Evolutionary conservation across 2,797 vertebrate species (phyloP).

Genomic region (Myotis pilosus): DNA sequence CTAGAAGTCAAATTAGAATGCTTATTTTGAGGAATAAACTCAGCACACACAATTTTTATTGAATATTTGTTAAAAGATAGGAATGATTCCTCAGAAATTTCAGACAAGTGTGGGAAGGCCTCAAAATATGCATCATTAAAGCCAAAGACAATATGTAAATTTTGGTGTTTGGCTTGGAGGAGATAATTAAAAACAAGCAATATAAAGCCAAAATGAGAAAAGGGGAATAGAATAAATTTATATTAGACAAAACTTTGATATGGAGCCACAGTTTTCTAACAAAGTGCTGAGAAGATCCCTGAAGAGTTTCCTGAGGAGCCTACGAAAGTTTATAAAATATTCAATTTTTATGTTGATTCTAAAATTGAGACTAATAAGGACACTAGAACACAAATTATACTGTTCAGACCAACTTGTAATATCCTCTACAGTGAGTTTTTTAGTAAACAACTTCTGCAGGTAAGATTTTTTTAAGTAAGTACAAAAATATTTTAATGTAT

Average conservation of each 20-base stretch:
- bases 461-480: neutral
- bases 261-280: neutral
- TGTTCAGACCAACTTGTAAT: neutral
- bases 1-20: neutral
- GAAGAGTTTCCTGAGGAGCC: neutral
- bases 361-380: neutral
- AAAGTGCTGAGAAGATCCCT: neutral
- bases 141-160: neutral
- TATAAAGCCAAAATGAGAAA: neutral
- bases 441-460: neutral
- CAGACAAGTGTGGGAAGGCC: neutral
- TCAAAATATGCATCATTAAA: neutral
- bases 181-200: neutral
- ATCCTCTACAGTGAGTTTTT: neutral
- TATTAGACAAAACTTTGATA: neutral
- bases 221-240: neutral
- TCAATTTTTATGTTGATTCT: neutral
- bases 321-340: neutral
- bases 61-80: neutral
- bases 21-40: neutral
- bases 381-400: neutral
- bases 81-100: neutral
- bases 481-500: neutral
- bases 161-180: neutral
- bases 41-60: neutral